Conservation (phyloP, 2,113 vertebrate genomes). For the Thalassoma bifasciatum region DNA sequence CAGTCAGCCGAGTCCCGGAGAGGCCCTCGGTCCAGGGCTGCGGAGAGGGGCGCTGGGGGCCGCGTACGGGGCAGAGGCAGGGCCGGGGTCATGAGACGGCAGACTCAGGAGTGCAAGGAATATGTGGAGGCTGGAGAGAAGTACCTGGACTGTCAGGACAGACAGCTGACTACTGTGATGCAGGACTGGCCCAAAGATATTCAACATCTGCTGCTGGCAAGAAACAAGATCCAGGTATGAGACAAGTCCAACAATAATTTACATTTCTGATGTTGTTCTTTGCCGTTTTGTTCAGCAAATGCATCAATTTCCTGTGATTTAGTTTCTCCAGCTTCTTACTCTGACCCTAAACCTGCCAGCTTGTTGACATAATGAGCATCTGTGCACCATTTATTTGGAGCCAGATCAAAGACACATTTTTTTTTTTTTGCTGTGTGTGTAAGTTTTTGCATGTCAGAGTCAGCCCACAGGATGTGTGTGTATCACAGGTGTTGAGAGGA, state of each 20-base stretch:
- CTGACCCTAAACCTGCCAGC: conserved; percentile 20
- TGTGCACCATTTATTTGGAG: conserved; percentile 56
- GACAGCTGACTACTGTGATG: conserved; percentile 86
- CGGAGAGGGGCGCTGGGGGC: conserved; percentile 43
- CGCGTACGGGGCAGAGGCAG: conserved; percentile 73
- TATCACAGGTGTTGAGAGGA: conserved; percentile 46
- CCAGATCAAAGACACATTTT: conserved; percentile 59
- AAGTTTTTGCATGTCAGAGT: conserved; percentile 1
- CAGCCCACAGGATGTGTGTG: conserved; percentile 41
- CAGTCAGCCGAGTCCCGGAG: conserved; percentile 81
- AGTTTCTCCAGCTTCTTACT: neutral
- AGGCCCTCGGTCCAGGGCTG: conserved; percentile 54
- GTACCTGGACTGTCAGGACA: conserved; percentile 94
- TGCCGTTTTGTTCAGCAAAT: conserved; percentile 10
- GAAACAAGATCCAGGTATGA: conserved; percentile 87
- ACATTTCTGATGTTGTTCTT: neutral
- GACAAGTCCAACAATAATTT: too few species aligned
- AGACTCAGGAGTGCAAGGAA: conserved; percentile 86
- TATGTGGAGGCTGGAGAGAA: conserved; percentile 91
- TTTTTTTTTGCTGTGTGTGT: neutral
- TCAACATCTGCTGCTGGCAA: conserved; percentile 92
- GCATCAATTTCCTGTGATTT: neutral
- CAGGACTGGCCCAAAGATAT: conserved; percentile 90
- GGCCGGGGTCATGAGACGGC: conserved; percentile 84
- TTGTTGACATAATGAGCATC: conserved; percentile 68